phyloP scores from a whole-genome alignment of 2,113 vertebrate genomes.

The Vulpes lagopus region DNA sequence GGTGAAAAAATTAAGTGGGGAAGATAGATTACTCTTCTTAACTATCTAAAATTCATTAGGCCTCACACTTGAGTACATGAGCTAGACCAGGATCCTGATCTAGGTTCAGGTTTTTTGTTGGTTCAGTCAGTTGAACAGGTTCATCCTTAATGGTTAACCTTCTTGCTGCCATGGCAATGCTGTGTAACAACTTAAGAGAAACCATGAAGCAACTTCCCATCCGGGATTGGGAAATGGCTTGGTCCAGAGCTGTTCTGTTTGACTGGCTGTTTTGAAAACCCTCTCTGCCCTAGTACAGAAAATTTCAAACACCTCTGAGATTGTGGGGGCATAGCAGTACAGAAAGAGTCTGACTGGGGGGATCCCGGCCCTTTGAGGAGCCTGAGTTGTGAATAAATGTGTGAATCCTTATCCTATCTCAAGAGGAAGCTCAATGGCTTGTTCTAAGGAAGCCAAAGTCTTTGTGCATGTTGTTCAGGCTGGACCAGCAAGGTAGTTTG shows the following conservation, averaged over 20 bases:
- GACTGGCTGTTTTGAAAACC: constrained; percentile 80
- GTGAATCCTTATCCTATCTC: constrained; percentile 75
- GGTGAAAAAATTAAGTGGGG: constrained; percentile 71
- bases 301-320: constrained; percentile 74
- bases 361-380: constrained; percentile 65
- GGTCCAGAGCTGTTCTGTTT: constrained; percentile 74
- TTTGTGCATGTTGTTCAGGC: constrained; percentile 81
- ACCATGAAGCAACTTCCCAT: constrained; percentile 80
- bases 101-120: constrained; percentile 75
- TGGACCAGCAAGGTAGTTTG: constrained; percentile 82
- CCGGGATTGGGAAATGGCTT: constrained; percentile 74
- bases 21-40: constrained; percentile 66
- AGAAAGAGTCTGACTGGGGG: constrained; percentile 58
- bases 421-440: constrained; percentile 80
- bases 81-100: constrained; percentile 73
- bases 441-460: constrained; percentile 78
- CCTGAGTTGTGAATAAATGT: constrained; percentile 69
- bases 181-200: constrained; percentile 55
- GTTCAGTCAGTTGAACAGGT: constrained; percentile 80
- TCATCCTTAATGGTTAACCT: constrained; percentile 71
- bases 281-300: constrained; percentile 67
- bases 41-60: constrained; percentile 58
- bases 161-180: constrained; percentile 71
- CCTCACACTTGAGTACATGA: constrained; percentile 60
- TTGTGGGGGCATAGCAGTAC: constrained; percentile 65